Conservation (phyloP, 2,797 vertebrate species). For the Miichthys miiuy region DNA sequence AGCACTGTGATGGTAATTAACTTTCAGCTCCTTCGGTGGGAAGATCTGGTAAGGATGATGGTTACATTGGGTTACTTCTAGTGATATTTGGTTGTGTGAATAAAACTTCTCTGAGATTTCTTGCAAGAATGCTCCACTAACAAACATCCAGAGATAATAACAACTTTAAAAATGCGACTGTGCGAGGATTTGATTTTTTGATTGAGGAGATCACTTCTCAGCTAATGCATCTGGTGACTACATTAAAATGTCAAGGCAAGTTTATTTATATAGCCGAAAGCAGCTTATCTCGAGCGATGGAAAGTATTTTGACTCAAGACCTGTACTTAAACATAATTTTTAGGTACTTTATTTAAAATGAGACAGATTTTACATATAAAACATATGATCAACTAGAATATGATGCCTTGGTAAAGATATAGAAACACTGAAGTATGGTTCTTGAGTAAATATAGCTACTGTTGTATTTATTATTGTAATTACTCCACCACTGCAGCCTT, state of each 20-base stretch:
- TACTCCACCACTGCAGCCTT: neutral
- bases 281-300: neutral
- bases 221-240: neutral
- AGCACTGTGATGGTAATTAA: slow-evolving; percentile 55
- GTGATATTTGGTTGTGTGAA: slow-evolving; percentile 1
- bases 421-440: neutral
- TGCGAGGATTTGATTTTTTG: neutral
- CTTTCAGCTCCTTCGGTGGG: slow-evolving; percentile 34
- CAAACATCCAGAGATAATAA: neutral
- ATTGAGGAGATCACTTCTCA: neutral
- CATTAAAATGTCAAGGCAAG: neutral
- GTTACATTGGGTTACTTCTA: slow-evolving; percentile 20
- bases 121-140: neutral
- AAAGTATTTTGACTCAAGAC: too few species aligned
- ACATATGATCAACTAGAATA: neutral
- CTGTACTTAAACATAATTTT: neutral
- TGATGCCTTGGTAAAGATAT: neutral
- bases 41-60: slow-evolving; percentile 16
- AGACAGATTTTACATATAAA: neutral
- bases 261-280: neutral
- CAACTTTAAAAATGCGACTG: neutral
- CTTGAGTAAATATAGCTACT: neutral
- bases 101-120: neutral
- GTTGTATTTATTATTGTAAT: neutral
- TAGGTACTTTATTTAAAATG: neutral